Evolutionary conservation across 2,888 invertebrate species (phyloP).

Genomic region (Tetropium fuscum): DNA sequence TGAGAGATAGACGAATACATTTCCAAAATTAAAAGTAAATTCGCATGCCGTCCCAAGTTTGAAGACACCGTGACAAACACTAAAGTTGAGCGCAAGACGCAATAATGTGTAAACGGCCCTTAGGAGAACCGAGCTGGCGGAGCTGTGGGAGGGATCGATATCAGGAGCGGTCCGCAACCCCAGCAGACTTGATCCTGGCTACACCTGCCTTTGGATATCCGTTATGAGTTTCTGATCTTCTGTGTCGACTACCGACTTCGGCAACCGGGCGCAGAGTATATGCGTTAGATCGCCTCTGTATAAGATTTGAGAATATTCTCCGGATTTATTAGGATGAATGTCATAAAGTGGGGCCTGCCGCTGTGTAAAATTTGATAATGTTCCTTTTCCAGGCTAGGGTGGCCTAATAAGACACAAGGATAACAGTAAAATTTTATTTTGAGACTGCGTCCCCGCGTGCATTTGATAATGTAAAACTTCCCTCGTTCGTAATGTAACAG

Average conservation of each 20-base stretch:
- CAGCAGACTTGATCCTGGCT: slow-evolving; percentile 38
- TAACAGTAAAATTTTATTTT: too few relatives aligned
- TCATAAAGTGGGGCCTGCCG: not conserved
- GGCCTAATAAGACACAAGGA: too few relatives aligned
- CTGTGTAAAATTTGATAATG: not conserved
- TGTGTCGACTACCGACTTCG: slow-evolving; percentile 7
- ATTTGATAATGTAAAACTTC: too few relatives aligned
- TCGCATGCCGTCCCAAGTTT: too few relatives aligned
- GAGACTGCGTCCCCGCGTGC: too few relatives aligned
- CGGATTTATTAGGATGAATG: slow-evolving; percentile 5
- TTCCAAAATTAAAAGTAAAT: too few relatives aligned
- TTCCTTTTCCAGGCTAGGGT: too few relatives aligned
- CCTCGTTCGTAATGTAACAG: too few relatives aligned
- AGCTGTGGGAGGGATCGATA: slow-evolving; percentile 17
- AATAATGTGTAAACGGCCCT: slow-evolving; percentile 3
- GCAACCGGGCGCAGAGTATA: not conserved
- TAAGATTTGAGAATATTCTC: not conserved
- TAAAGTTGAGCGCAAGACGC: not conserved
- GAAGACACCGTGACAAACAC: too few relatives aligned
- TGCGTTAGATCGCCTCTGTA: not conserved
- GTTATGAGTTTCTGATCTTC: slow-evolving; percentile 40
- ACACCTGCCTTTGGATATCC: slow-evolving; percentile 40
- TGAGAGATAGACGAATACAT: too few relatives aligned
- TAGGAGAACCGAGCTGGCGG: not conserved
- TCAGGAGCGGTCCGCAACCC: slow-evolving; percentile 17